phyloP scores from a whole-genome alignment of 2,888 invertebrate species.

The Bimastos eiseni region DNA sequence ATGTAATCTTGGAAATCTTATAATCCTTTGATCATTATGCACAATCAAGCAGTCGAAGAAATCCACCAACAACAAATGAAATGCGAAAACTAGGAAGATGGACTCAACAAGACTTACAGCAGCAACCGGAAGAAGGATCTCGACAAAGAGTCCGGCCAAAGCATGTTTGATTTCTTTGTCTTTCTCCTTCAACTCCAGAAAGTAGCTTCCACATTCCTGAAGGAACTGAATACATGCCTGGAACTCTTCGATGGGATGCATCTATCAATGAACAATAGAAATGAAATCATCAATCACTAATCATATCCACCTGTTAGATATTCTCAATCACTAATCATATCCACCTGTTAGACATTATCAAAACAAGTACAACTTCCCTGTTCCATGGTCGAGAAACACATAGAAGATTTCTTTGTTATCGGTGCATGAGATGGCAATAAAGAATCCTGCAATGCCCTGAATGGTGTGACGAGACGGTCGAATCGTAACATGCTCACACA shows the following conservation, averaged over 20 bases:
- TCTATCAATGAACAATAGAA: slow-evolving; percentile 64
- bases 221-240: slow-evolving; percentile 97
- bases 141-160: slow-evolving; percentile 94
- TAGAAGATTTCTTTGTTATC: too few relatives aligned
- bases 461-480: too few relatives aligned
- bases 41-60: too few relatives aligned
- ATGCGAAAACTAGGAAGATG: neutral
- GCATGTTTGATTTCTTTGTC: slow-evolving; percentile 98
- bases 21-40: too few relatives aligned
- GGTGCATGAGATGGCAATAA: too few relatives aligned
- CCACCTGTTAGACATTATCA: neutral
- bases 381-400: too few relatives aligned
- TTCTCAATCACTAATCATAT: neutral
- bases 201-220: slow-evolving; percentile 97
- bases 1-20: too few relatives aligned
- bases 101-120: slow-evolving; percentile 74
- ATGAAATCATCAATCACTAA: neutral
- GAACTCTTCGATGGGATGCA: slow-evolving; percentile 99
- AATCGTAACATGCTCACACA: too few relatives aligned
- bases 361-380: too few relatives aligned
- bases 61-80: too few relatives aligned
- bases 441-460: too few relatives aligned
- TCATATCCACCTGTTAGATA: neutral
- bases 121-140: slow-evolving; percentile 96
- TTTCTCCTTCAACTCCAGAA: slow-evolving; percentile 82